Conservation (phyloP, 2,888 invertebrate species). For the Rapana venosa region DNA sequence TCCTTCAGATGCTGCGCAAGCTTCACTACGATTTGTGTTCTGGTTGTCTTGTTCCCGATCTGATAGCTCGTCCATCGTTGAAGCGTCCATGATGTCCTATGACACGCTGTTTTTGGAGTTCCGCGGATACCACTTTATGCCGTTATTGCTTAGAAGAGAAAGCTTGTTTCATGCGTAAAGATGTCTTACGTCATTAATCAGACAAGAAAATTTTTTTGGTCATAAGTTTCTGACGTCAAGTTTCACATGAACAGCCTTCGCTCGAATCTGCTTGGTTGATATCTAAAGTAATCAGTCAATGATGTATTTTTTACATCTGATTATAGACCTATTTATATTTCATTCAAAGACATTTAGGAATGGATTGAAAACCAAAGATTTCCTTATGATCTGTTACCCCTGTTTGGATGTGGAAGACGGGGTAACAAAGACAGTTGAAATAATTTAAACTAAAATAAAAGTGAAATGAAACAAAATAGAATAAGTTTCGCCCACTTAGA, state of each 20-base stretch:
- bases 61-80: constrained; percentile 27
- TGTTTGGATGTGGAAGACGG: too few relatives aligned
- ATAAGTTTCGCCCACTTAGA: too few relatives aligned
- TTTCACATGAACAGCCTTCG: neutral
- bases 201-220: neutral
- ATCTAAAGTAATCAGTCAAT: neutral
- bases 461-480: too few relatives aligned
- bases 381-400: neutral
- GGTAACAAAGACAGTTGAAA: neutral
- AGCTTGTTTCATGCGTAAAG: constrained; percentile 17
- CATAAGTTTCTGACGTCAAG: constrained; percentile 3
- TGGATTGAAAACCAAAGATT: neutral
- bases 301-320: neutral
- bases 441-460: neutral
- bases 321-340: neutral
- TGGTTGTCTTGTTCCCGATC: constrained; percentile 46
- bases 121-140: neutral
- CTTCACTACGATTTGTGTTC: constrained; percentile 51
- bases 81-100: constrained; percentile 18
- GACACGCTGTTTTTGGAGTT: neutral
- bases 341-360: neutral
- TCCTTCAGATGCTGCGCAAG: constrained; percentile 10
- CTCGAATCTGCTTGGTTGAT: too few relatives aligned
- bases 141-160: constrained; percentile 11
- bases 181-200: constrained; percentile 5